Evolutionary conservation across 2,797 vertebrate genomes (phyloP).

Genomic region (Ispidina picta): DNA sequence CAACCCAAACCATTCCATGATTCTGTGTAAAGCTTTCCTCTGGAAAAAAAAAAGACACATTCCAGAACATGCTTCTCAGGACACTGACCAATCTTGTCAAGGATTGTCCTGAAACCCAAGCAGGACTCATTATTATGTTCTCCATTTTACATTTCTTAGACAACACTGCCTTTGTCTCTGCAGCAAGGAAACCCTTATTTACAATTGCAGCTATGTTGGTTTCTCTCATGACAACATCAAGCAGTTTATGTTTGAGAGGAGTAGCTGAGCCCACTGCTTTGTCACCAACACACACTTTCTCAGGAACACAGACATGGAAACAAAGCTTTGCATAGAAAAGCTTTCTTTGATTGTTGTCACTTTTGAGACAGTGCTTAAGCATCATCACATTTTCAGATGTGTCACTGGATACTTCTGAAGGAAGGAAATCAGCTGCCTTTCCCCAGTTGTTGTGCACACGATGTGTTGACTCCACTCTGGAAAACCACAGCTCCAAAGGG

Average conservation of each 20-base stretch:
- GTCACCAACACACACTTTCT: not conserved
- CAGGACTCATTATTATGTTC: not conserved
- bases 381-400: conserved; percentile 42
- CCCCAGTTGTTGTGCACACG: not conserved
- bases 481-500: conserved; percentile 53
- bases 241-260: not conserved
- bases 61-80: not conserved
- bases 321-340: conserved; percentile 31
- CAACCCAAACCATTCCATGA: no score
- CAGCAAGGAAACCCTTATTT: conserved; percentile 18
- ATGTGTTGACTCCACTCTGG: conserved; percentile 3
- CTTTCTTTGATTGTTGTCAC: conserved; percentile 40
- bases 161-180: not conserved
- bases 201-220: not conserved
- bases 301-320: conserved; percentile 25
- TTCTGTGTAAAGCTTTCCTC: not conserved
- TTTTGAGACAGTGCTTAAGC: conserved; percentile 46
- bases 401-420: conserved; percentile 47
- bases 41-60: not conserved
- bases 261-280: conserved; percentile 16
- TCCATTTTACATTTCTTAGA: not conserved
- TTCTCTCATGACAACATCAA: conserved; percentile 14
- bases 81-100: not conserved
- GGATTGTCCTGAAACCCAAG: not conserved
- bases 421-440: not conserved